phyloP scores from a whole-genome alignment of 2,797 vertebrate species.

The Gymnoscopelus braueri region DNA sequence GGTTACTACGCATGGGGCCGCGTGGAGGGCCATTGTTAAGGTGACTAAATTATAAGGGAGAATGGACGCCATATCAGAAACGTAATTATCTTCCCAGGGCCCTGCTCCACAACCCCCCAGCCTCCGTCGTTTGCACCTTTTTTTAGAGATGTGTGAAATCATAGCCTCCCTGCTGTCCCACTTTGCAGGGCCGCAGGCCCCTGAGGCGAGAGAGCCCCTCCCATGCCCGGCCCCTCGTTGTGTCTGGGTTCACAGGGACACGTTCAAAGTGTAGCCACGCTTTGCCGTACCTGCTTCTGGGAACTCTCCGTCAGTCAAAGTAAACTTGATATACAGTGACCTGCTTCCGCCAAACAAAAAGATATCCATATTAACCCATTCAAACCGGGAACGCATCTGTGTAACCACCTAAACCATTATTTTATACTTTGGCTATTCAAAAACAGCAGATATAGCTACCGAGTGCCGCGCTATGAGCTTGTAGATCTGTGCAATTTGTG shows the following conservation, averaged over 20 bases:
- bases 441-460: too few relatives aligned
- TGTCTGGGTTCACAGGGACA: constrained; percentile 47
- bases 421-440: too few relatives aligned
- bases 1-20: constrained; percentile 15
- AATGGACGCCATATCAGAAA: constrained; percentile 47
- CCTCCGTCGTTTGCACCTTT: constrained; percentile 38
- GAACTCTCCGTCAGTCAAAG: constrained; percentile 29
- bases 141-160: constrained; percentile 64
- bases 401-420: too few relatives aligned
- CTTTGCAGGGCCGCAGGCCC: constrained; percentile 51
- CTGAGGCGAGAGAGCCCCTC: constrained; percentile 31
- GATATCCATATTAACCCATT: constrained; percentile 3
- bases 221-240: constrained; percentile 38
- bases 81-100: constrained; percentile 43
- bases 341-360: constrained; percentile 39
- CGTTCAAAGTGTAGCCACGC: constrained; percentile 43
- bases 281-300: constrained; percentile 46
- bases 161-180: constrained; percentile 59
- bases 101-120: constrained; percentile 27
- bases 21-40: constrained; percentile 46
- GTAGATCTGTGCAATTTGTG: too few relatives aligned
- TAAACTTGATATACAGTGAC: constrained; percentile 43
- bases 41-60: constrained; percentile 52
- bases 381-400: too few relatives aligned
- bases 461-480: too few relatives aligned